Evolutionary conservation across 2,888 invertebrate species (phyloP).

Genomic region (Pristionchus mayeri): DNA sequence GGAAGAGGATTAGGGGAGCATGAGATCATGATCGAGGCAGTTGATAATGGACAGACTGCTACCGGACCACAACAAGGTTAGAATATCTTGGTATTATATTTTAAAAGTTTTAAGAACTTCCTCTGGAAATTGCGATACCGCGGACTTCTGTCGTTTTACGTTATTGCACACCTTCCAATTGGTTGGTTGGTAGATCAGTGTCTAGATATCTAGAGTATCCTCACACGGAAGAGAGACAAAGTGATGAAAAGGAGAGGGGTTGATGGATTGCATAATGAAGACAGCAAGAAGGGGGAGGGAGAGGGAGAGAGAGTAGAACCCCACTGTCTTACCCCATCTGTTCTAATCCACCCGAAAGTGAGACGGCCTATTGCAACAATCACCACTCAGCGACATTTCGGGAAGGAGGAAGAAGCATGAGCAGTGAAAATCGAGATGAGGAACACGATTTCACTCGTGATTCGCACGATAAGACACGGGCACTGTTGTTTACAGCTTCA

Average conservation of each 20-base stretch:
- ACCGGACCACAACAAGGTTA: background rate
- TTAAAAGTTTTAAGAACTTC: background rate
- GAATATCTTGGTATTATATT: no score
- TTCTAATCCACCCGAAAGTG: conserved; percentile 48
- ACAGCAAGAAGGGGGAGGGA: conserved; percentile 26
- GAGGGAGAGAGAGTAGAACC: conserved; percentile 29
- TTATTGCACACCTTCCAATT: background rate
- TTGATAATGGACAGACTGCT: conserved; percentile 5
- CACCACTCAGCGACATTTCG: background rate
- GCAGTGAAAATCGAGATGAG: no score
- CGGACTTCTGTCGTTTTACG: background rate
- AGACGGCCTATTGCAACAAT: conserved; percentile 48
- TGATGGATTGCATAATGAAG: conserved; percentile 50
- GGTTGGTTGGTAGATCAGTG: no score
- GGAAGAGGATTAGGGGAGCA: background rate
- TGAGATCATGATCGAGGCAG: conserved; percentile 1
- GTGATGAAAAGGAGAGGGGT: conserved; percentile 16
- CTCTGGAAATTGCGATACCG: background rate
- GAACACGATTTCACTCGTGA: no score
- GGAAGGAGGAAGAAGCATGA: background rate
- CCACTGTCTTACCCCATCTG: conserved; percentile 49
- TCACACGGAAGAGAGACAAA: background rate
- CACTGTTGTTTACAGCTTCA: no score
- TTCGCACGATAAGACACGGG: no score
- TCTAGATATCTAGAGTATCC: background rate